Base-by-base conservation (phyloP, 2,113 vertebrate species). In the Neoarius graeffei region DNA sequence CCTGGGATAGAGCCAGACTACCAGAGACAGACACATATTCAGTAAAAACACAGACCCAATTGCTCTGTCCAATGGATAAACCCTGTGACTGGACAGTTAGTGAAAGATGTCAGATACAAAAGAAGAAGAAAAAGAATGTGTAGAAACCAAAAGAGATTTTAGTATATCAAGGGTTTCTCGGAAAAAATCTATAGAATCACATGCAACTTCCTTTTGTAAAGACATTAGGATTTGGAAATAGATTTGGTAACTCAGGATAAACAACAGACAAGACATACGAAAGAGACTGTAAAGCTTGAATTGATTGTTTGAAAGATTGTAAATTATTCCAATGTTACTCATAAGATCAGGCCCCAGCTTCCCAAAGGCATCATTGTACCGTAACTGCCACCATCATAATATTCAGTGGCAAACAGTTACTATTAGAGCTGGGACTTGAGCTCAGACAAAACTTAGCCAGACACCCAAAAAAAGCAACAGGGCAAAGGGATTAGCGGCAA, bases 1-100 rank as follows among this genome's bases (percentile, higher is more conserved):
- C 89, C 76, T 90, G 90, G 91, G 87, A 92, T 50, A 86, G 82
- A 91, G 85, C 89, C 85, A 91, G 77, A 91, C 88, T 87, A 89
- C 89, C 76, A 89, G 64, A 87, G 88, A 92, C 80, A 91, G 88
- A 92, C 91, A 91, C 90, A 89, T 90, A 57, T 89, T 92, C 88
- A 92, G 25, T 89, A 88, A 81, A 86, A 89, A 93, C 92, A 92
- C 67, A 92, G 91, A 93, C 90, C 90, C 90, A 85, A 86, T 84
- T 48, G 81, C 79, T 48, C 76, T 73, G 81, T 64, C 87, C 76
- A 76, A 83, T 74, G 71, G 71, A 59, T 64, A 82, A 90, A 69
- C 66, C 84, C 64, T 4, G 14, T 35, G 56, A 84, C 62, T 67
- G 69, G 86, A 48, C 69, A 86, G 54, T n/a, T 50, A 23, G 81